Evolutionary conservation across 1,140 invertebrate species (phyloP).

Genomic region (Homalodisca vitripennis): DNA sequence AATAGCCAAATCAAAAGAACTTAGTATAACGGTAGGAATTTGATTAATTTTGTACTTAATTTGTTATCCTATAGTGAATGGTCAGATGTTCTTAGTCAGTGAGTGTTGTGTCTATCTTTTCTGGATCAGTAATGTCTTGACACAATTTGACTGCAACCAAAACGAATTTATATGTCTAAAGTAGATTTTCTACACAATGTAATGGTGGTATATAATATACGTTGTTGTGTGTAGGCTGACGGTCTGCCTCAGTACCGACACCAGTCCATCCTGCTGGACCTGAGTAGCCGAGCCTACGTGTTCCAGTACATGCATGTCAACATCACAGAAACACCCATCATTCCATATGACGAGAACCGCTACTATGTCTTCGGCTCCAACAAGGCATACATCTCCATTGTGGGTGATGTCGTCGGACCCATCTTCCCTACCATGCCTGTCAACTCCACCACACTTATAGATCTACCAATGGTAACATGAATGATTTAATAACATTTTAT

Average conservation of each 20-base stretch:
- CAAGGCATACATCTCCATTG: slow-evolving; percentile 78
- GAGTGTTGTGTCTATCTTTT: too few relatives aligned
- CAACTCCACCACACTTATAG: slow-evolving; percentile 76
- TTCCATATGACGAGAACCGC: slow-evolving; percentile 83
- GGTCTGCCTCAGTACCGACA: slow-evolving; percentile 90
- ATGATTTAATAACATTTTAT: too few relatives aligned
- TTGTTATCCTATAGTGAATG: too few relatives aligned
- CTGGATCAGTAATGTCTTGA: too few relatives aligned
- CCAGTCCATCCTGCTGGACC: slow-evolving; percentile 86
- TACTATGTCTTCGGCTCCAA: slow-evolving; percentile 96
- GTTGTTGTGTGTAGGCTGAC: slow-evolving; percentile 65
- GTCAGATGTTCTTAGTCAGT: too few relatives aligned
- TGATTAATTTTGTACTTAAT: too few relatives aligned
- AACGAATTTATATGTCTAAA: too few relatives aligned
- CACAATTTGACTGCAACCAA: too few relatives aligned
- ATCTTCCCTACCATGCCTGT: slow-evolving; percentile 92
- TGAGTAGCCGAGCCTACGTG: slow-evolving; percentile 88
- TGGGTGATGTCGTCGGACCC: slow-evolving; percentile 93
- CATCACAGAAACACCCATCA: slow-evolving; percentile 86
- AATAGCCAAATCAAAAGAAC: too few relatives aligned
- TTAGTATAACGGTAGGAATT: too few relatives aligned
- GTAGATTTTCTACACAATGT: too few relatives aligned
- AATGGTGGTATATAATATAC: too few relatives aligned
- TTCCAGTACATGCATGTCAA: slow-evolving; percentile 96
- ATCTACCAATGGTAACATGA: slow-evolving; percentile 81